A percentile compares a stretch with the other conserved stretches of the same genome.
Conservation (phyloP, 2,888 invertebrate genomes). For the Apamea epomidion region DNA sequence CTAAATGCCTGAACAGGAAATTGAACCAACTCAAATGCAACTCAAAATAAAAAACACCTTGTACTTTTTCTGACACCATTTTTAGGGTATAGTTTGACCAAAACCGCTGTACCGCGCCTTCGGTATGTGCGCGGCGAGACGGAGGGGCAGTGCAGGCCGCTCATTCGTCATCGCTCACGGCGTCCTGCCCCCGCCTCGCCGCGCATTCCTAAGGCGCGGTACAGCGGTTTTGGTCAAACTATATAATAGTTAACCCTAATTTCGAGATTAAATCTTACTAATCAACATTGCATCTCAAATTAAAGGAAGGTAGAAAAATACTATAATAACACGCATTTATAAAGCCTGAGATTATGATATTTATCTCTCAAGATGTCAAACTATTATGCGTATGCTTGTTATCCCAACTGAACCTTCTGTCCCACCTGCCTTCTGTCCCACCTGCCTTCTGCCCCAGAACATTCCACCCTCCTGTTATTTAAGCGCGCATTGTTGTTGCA, state of each 20-base stretch:
- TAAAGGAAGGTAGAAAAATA: background rate
- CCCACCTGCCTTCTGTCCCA: accelerated
- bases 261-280: background rate
- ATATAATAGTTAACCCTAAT: background rate
- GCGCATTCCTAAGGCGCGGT: too few relatives aligned
- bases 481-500: slow-evolving; percentile 65
- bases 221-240: too few relatives aligned
- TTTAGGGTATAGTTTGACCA: too few relatives aligned
- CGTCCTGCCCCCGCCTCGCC: too few relatives aligned
- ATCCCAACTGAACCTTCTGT: slow-evolving; percentile 29
- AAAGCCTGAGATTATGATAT: background rate
- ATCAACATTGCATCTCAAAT: background rate
- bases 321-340: background rate
- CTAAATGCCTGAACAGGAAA: background rate
- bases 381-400: background rate
- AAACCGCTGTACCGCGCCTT: too few relatives aligned
- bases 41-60: too few relatives aligned
- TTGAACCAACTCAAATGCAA: too few relatives aligned
- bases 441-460: background rate
- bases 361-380: background rate
- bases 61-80: too few relatives aligned
- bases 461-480: slow-evolving; percentile 63
- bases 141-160: too few relatives aligned
- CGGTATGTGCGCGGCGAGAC: too few relatives aligned
- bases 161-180: too few relatives aligned